phyloP scores from a whole-genome alignment of 2,888 invertebrate species.

The Melanotus villosus region DNA sequence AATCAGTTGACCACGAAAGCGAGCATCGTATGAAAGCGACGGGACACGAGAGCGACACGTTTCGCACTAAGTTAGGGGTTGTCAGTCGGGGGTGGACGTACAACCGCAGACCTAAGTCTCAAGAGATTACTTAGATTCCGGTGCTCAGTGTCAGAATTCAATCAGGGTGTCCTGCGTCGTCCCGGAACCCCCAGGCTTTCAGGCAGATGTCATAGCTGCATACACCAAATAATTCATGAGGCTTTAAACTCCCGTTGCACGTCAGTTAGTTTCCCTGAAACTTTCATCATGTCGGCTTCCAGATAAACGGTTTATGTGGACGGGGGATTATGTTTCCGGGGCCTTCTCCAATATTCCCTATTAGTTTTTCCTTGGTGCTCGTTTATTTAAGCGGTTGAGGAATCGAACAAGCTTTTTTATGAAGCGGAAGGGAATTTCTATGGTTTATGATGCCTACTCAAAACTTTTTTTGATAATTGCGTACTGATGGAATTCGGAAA shows the following conservation, averaged over 20 bases:
- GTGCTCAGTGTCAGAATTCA: slow-evolving; percentile 61
- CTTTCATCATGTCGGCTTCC: slow-evolving; percentile 28
- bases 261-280: slow-evolving; percentile 33
- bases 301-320: slow-evolving; percentile 36
- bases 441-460: not conserved
- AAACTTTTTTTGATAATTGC: slow-evolving; percentile 2
- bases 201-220: slow-evolving; percentile 45
- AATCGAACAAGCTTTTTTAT: not conserved
- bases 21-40: slow-evolving; percentile 27
- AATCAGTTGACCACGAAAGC: slow-evolving; percentile 34
- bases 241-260: slow-evolving; percentile 39
- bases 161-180: slow-evolving; percentile 52
- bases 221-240: slow-evolving; percentile 43
- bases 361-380: not conserved
- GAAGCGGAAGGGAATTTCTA: not conserved
- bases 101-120: slow-evolving; percentile 53
- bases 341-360: slow-evolving; percentile 10
- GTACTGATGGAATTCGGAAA: not conserved
- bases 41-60: slow-evolving; percentile 35
- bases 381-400: not conserved
- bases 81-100: slow-evolving; percentile 29
- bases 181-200: slow-evolving; percentile 35
- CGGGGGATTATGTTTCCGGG: slow-evolving; percentile 26
- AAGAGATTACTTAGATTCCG: slow-evolving; percentile 61
- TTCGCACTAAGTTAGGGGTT: slow-evolving; percentile 40